Evolutionary conservation across 2,888 invertebrate genomes (phyloP), one percentile per base, ranked within the genome.

Genomic region (Tholera decimalis): DNA sequence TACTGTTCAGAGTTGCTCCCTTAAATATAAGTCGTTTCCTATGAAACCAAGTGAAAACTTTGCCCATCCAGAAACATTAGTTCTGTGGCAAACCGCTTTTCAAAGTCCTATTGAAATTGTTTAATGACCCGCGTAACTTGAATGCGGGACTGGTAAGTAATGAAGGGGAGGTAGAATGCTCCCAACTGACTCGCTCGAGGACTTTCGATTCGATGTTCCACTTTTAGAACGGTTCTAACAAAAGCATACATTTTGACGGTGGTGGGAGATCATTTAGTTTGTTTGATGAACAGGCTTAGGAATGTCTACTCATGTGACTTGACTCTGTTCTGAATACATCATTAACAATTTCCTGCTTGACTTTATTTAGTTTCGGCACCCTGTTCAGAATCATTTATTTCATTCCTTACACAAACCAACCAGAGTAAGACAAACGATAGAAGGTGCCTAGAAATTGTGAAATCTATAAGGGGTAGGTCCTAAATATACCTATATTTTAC

Each of bases 61-160:
- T 47, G 1, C 55, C 20, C 43, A 74, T 75, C 73, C 43, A 77
- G 79, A 9, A 68, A 73, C 61, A 61, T 68, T 66, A 72, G 49
- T 73, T 77, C 77, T 62, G 64, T 75, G 73, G 53, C 63, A 77
- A 77, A 70, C 68, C 64, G 30, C 65, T 79, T 76, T 82, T 82
- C 80, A 79, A 79, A 77, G 79, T 83, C 80, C 84, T 70, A 86
- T 87, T 86, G 80, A 87, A 83, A 86, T 80, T 88, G 88, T 82
- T 82, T 85, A 89, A 88, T 88, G 89, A 84, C 79, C 85, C 85
- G 84, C 77, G 80, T 83, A 85, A 84, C 83, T 82, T 82, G 80
- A 84, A 85, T 82, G 82, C 77, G 80, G 84, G 84, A 76, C 73
- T 69, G 65, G 61, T 75, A 80, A 82, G 83, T 83, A 82, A 84